Evolutionary conservation across 2,113 vertebrate species (phyloP).

Genomic region (Archocentrus centrarchus): DNA sequence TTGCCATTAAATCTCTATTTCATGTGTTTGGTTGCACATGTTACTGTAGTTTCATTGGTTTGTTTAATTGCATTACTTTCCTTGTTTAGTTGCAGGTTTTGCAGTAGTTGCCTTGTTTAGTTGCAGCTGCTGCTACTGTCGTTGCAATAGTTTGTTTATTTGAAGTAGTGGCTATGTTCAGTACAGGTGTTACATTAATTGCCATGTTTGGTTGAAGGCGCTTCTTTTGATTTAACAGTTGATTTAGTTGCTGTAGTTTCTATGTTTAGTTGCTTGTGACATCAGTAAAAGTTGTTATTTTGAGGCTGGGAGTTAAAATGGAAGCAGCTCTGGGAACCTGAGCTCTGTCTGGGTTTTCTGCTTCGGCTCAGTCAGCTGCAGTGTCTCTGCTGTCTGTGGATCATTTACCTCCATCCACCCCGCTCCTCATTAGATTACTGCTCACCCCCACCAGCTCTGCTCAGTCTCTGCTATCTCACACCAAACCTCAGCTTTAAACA

Average conservation of each 20-base stretch:
- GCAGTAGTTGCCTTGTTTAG: not conserved
- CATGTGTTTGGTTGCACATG: not conserved
- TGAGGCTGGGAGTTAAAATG: not conserved
- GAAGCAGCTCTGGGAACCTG: not conserved
- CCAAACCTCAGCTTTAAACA: not conserved
- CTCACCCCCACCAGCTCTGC: constrained; percentile 8
- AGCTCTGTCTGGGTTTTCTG: not conserved
- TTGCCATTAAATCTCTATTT: not conserved
- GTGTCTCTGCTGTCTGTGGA: not conserved
- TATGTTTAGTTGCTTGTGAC: not conserved
- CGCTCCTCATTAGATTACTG: constrained; percentile 3
- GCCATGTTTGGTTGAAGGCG: not conserved
- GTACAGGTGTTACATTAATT: not conserved
- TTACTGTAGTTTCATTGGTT: not conserved
- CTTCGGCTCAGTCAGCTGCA: not conserved
- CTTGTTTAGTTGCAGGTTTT: not conserved
- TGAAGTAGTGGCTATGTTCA: not conserved
- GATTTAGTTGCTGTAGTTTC: not conserved
- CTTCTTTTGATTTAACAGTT: not conserved
- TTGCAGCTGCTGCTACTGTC: not conserved
- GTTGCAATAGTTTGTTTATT: not conserved
- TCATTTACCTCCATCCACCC: constrained; percentile 5
- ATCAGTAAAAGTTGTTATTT: not conserved
- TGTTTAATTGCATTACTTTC: not conserved
- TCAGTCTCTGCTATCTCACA: not conserved